phyloP scores from a whole-genome alignment of 2,888 invertebrate species.

The Eulithis prunata region DNA sequence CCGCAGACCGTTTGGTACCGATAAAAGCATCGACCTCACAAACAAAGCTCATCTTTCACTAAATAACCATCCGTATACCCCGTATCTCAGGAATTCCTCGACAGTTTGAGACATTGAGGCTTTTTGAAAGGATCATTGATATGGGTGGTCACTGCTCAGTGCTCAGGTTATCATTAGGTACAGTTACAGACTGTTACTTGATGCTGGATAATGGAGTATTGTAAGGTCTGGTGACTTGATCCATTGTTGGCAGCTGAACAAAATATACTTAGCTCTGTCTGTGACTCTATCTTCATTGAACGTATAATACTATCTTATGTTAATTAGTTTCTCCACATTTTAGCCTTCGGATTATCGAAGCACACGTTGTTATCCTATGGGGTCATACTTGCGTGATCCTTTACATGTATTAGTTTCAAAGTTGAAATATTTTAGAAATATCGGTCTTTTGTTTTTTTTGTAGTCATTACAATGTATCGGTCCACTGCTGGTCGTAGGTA shows the following conservation, averaged over 20 bases:
- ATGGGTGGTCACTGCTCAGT: constrained; percentile 15
- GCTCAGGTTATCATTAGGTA: constrained; percentile 10
- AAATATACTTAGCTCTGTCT: not conserved
- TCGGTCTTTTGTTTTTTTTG: no score
- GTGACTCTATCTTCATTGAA: not conserved
- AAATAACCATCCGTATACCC: not conserved
- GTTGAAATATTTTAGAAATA: no score
- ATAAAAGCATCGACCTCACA: not conserved
- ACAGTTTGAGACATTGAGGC: constrained; percentile 8
- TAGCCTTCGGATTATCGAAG: no score
- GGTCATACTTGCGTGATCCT: no score
- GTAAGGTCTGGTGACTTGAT: constrained; percentile 3
- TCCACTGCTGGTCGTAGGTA: no score
- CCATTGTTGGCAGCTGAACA: not conserved
- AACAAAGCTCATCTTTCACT: constrained; percentile 5
- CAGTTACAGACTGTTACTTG: constrained; percentile 7
- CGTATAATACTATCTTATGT: not conserved
- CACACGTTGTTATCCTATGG: no score
- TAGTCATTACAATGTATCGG: no score
- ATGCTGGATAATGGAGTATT: constrained; percentile 12
- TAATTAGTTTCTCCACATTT: no score
- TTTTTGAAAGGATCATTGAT: constrained; percentile 2
- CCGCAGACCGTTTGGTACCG: not conserved
- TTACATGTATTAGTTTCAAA: no score
- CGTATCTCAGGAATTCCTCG: constrained; percentile 5